Evolutionary conservation across 2,797 vertebrate genomes (phyloP), one percentile per base, ranked within the genome.

Genomic region (Gymnothorax reevesii): DNA sequence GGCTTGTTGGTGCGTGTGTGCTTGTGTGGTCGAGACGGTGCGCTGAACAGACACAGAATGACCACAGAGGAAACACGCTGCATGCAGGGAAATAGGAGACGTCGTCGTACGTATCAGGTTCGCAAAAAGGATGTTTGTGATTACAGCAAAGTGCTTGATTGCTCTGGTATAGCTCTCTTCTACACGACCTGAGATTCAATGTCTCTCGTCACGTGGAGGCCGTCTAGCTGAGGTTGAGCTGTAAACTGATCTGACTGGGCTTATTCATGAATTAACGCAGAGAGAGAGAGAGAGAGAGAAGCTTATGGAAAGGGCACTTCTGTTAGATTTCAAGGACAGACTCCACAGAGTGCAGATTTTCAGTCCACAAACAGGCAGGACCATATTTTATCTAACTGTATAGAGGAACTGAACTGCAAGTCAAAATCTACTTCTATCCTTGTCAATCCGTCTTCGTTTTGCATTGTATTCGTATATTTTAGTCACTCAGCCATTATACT

Each of bases 301-400:
- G 52, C 4, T 4, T 22, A 62, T 17, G 42, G 22, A 71, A 6
- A n/a, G 85, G 82, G 62, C 88, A 87, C 85, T 87, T 69, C 88
- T 55, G 87, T 82, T 79, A 86, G 88, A 87, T 84, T 91, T 84
- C 79, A 60, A 83, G 88, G 87, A 33, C 80, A 86, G 49, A 87
- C 86, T 88, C 20, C 2, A 6, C 7, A 79, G 17, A 77, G 13
- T 22, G 33, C 17, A 49, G 73, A 15, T 79, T 54, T 42, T 55
- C 20, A 79, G 7, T 79, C 17, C 33, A 42, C 33, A 2, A 42
- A 42, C 33, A 42, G 33, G 33, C 33, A 42, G 33, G 33, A 42
- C 33, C 33, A 42, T 42, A 42, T 42, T 42, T 42, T 42, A 42
- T 42, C 33, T 42, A 2, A 42, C 1, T 42, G 33, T 42, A 42